phyloP scores from a whole-genome alignment of 2,113 vertebrate species.

The Lepus europaeus region DNA sequence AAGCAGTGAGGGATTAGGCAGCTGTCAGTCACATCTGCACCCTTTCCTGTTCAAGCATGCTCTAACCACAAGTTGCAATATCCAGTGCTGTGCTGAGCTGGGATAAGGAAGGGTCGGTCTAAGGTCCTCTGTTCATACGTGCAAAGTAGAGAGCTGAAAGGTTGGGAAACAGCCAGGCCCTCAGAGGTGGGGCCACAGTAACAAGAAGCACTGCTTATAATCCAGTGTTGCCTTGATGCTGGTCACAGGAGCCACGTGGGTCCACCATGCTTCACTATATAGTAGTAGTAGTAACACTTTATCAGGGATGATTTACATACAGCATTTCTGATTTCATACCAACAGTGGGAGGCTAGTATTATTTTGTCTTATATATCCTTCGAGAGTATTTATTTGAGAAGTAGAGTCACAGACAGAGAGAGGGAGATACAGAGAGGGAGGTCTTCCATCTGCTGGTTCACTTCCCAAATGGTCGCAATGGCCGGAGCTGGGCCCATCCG shows the following conservation, averaged over 20 bases:
- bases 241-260: not conserved
- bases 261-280: not conserved
- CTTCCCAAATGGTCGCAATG: too few species aligned
- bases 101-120: not conserved
- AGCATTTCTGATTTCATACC: not conserved
- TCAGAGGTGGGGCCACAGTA: not conserved
- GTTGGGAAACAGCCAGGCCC: not conserved
- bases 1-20: not conserved
- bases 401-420: too few species aligned
- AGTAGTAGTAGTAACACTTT: not conserved
- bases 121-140: too few species aligned
- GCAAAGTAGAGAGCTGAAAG: not conserved
- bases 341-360: not conserved
- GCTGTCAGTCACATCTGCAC: not conserved
- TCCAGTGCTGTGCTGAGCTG: not conserved
- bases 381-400: too few species aligned
- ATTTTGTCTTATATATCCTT: too few species aligned
- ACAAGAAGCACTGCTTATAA: not conserved
- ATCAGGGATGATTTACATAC: not conserved
- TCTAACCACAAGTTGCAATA: not conserved
- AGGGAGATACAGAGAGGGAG: too few species aligned
- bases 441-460: too few species aligned
- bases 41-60: not conserved
- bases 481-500: too few species aligned
- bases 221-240: not conserved